A percentile compares a stretch with the other conserved stretches of the same genome.
These are phyloP conservation scores for Drosophila nigromelanica DNA, from an alignment of 1,140 invertebrate species.

Conservation along the genomic window DNA sequence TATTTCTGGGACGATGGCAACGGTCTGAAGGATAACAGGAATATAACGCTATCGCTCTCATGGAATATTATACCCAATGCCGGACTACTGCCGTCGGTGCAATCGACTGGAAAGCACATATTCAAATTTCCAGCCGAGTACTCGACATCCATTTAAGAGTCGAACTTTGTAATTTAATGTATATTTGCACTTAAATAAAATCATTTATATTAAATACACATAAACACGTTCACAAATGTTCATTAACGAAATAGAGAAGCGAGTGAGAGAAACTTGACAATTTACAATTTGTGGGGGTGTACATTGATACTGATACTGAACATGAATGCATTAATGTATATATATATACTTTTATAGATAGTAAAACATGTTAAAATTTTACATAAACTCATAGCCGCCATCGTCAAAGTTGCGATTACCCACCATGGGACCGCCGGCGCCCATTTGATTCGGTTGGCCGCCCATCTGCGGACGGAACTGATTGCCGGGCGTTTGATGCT, in stretches of 20 bases:
- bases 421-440: constrained; percentile 75
- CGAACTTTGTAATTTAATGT: constrained; percentile 34
- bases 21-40: constrained; percentile 96
- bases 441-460: constrained; percentile 78
- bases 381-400: constrained; percentile 79
- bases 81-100: constrained; percentile 94
- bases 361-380: constrained; percentile 33
- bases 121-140: constrained; percentile 96
- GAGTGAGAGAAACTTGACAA: constrained; percentile 20
- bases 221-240: too few relatives aligned
- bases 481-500: constrained; percentile 86
- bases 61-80: constrained; percentile 99
- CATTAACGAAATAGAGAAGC: neutral
- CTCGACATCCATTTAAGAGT: constrained; percentile 84
- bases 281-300: constrained; percentile 5
- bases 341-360: neutral
- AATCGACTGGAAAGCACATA: constrained; percentile 91
- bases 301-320: constrained; percentile 5
- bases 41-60: constrained; percentile 96
- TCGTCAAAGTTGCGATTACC: constrained; percentile 80
- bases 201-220: constrained; percentile 29
- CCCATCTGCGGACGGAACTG: constrained; percentile 82
- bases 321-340: neutral
- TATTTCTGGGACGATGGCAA: constrained; percentile 99
- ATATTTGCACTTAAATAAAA: constrained; percentile 36